phyloP scores from a whole-genome alignment of 2,888 invertebrate genomes.

The Oscheius myriophilus region DNA sequence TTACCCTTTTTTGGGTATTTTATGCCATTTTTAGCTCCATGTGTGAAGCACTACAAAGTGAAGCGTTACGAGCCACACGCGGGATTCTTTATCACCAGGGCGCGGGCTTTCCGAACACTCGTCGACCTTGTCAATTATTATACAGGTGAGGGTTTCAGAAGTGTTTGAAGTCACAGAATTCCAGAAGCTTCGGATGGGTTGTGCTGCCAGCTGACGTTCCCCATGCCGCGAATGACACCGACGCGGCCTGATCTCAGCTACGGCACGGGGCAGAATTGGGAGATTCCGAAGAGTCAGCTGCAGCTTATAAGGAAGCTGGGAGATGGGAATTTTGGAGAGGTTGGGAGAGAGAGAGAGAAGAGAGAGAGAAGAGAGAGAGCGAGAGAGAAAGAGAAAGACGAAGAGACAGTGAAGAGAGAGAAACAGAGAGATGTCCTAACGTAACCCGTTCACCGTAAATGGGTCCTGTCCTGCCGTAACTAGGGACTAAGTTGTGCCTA shows the following conservation, averaged over 20 bases:
- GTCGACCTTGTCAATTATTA: constrained; percentile 93
- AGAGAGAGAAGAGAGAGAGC: no score
- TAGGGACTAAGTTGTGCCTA: no score
- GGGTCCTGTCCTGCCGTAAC: no score
- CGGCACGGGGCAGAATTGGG: constrained; percentile 93
- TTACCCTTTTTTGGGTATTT: no score
- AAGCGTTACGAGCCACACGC: constrained; percentile 87
- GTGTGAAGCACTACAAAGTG: constrained; percentile 98
- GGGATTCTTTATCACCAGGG: constrained; percentile 85
- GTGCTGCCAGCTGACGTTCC: constrained; percentile 89
- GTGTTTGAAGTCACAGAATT: no score
- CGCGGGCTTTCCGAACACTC: constrained; percentile 89
- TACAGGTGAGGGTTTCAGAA: constrained; percentile 81
- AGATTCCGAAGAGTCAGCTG: constrained; percentile 89
- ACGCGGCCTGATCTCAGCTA: constrained; percentile 96
- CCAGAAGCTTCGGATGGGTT: constrained; percentile 91
- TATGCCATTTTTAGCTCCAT: constrained; percentile 76
- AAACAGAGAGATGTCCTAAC: no score
- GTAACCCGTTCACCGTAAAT: no score
- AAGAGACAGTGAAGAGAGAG: no score
- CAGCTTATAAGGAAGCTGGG: constrained; percentile 88
- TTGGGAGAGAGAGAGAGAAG: no score
- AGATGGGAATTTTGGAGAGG: constrained; percentile 54
- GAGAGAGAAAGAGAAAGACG: no score
- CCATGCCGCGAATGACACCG: constrained; percentile 93